Evolutionary conservation across 2,113 vertebrate species (phyloP).

Genomic region (Pomatostomus ruficeps): DNA sequence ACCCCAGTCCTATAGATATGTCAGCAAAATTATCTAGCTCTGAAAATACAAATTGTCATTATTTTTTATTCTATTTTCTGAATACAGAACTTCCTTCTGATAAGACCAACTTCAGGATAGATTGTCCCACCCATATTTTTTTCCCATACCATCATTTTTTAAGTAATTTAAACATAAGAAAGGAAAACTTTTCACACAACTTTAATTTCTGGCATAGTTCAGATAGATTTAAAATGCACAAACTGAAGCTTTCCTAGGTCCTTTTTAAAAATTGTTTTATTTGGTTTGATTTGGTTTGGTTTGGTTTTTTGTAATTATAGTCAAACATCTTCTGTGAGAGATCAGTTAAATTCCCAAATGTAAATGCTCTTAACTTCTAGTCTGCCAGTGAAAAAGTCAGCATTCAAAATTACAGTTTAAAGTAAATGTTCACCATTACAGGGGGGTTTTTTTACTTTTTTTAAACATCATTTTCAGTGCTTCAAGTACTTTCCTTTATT

Average conservation of each 20-base stretch:
- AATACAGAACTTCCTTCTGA: neutral
- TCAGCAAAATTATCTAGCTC: neutral
- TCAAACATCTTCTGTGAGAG: neutral
- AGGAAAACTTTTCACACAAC: neutral
- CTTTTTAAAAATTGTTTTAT: neutral
- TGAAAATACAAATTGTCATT: neutral
- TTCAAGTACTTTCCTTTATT: neutral
- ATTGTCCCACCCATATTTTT: rapidly evolving
- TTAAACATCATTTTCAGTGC: neutral
- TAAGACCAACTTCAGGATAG: neutral
- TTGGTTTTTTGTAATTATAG: neutral
- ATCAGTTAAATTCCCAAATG: neutral
- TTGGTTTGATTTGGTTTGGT: rapidly evolving
- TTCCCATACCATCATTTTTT: neutral
- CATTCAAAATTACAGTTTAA: neutral
- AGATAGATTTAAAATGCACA: neutral
- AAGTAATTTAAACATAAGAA: neutral
- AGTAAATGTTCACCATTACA: neutral
- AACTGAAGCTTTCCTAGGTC: neutral
- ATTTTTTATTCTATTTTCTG: neutral
- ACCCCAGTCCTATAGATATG: neutral
- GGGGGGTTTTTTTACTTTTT: neutral
- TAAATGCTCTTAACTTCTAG: neutral
- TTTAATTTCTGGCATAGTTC: neutral
- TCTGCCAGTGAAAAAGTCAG: neutral